These are phyloP conservation scores for Sinonovacula constricta DNA, from an alignment of 1,140 invertebrate genomes.

Conservation along the genomic window DNA sequence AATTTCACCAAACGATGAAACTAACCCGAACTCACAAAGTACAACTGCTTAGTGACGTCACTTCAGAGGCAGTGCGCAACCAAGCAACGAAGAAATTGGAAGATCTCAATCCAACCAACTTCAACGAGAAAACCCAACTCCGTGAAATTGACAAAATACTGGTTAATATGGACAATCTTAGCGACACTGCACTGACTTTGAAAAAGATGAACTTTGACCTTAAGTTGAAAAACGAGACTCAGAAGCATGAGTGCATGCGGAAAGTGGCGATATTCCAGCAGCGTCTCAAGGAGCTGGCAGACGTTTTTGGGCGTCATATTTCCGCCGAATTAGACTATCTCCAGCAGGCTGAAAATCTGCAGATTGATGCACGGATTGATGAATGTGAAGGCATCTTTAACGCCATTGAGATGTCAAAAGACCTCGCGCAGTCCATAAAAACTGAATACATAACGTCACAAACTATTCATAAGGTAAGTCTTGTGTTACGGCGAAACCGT, in stretches of 20 bases:
- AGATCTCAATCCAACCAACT: constrained; percentile 1
- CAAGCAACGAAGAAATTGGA: neutral
- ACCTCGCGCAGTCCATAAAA: constrained; percentile 34
- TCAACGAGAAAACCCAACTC: constrained; percentile 39
- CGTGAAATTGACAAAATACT: constrained; percentile 50
- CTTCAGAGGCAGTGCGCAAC: neutral
- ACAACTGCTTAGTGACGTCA: neutral
- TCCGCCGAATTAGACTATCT: constrained; percentile 30
- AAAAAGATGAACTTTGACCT: constrained; percentile 48
- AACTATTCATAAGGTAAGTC: constrained; percentile 39
- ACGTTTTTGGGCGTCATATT: constrained; percentile 46
- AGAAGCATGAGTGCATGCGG: constrained; percentile 36
- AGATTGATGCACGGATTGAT: constrained; percentile 43
- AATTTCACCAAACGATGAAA: constrained; percentile 52
- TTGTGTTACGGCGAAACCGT: no score
- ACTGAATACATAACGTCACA: constrained; percentile 39
- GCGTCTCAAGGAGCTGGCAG: constrained; percentile 43
- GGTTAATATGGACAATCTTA: constrained; percentile 30
- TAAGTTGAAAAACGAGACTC: constrained; percentile 40
- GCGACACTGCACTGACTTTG: constrained; percentile 34
- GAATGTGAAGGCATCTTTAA: constrained; percentile 42
- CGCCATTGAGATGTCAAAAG: constrained; percentile 49
- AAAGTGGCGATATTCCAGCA: constrained; percentile 36
- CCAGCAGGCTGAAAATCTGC: constrained; percentile 32
- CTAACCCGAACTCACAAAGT: constrained; percentile 33